phyloP scores from a whole-genome alignment of 2,113 vertebrate genomes.

The Ramphastos sulfuratus region DNA sequence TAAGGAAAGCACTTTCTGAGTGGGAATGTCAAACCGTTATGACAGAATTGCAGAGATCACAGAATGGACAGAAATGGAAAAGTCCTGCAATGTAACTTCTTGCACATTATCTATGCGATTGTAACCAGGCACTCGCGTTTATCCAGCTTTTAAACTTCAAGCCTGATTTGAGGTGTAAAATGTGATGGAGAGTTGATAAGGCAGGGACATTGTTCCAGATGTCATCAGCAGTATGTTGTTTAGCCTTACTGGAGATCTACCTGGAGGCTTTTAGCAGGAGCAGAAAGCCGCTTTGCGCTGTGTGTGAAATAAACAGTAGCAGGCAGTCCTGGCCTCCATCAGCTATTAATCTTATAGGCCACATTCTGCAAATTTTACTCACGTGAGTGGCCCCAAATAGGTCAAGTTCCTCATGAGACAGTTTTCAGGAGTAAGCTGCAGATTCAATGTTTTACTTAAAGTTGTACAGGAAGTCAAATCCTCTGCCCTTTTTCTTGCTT shows the following conservation, averaged over 20 bases:
- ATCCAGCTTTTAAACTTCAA: constrained; percentile 16
- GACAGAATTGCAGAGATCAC: not conserved
- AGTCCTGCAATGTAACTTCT: not conserved
- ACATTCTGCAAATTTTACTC: not conserved
- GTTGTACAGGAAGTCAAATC: not conserved
- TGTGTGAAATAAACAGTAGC: not conserved
- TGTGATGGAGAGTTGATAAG: not conserved
- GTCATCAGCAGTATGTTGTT: constrained; percentile 25
- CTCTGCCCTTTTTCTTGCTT: accelerated
- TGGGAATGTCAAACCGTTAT: not conserved
- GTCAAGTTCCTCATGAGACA: not conserved
- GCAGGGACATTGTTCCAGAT: not conserved
- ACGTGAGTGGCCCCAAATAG: not conserved
- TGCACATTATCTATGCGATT: not conserved
- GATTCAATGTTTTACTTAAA: not conserved
- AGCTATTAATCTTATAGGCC: not conserved
- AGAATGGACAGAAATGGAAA: accelerated
- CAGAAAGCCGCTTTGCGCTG: not conserved
- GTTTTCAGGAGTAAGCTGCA: not conserved
- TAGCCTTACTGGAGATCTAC: not conserved
- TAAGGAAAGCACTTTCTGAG: not conserved
- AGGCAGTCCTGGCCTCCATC: not conserved
- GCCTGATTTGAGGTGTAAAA: not conserved
- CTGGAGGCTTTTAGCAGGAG: not conserved
- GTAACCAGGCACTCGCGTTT: not conserved